Evolutionary conservation across 2,797 vertebrate species (phyloP), one percentile per base, ranked within the genome.

Genomic region (Microcaecilia unicolor): DNA sequence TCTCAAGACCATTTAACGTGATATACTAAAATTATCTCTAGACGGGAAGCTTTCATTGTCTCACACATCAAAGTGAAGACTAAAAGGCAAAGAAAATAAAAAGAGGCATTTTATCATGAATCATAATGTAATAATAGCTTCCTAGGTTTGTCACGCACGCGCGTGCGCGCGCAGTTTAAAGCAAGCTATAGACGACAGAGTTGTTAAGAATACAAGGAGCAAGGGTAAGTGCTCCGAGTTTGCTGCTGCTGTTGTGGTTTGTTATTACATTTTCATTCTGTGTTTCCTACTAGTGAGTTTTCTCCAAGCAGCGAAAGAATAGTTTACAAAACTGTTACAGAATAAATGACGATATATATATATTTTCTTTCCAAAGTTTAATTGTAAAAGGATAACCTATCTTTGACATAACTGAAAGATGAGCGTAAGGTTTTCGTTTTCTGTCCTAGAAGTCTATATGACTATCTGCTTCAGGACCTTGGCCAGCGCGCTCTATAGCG

Each of bases 111-210:
- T 61, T 51, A 47, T 40, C 36, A 34, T 32, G 35, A 53, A 40
- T 72, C 59, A 64, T 64, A 61, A 70, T 74, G 70, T 61, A 64
- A 48, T 67, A 55, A 59, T 64, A 64, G 52, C 55, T 62, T 61
- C 50, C 61, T 67, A n/a, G 4, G 49, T 48, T n/a, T n/a, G n/a
- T n/a, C n/a, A n/a, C n/a, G n/a, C n/a, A n/a, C n/a, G n/a, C n/a
- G n/a, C n/a, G n/a, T n/a, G n/a, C n/a, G n/a, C n/a, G n/a, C n/a
- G 51, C 41, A 44, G 36, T 48, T 48, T 13, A 30, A 45, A 60
- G 31, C n/a, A 40, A 56, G 55, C 55, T 56, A 56, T 62, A 51
- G 53, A 7, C 38, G 43, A 27, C 10, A 2, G 10, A 42, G 41
- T 32, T 28, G 36, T 21, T n/a, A 3, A 48, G 51, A n/a, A n/a